Base-by-base conservation (phyloP, 1,140 invertebrate genomes). In the Lepeophtheirus salmonis region DNA sequence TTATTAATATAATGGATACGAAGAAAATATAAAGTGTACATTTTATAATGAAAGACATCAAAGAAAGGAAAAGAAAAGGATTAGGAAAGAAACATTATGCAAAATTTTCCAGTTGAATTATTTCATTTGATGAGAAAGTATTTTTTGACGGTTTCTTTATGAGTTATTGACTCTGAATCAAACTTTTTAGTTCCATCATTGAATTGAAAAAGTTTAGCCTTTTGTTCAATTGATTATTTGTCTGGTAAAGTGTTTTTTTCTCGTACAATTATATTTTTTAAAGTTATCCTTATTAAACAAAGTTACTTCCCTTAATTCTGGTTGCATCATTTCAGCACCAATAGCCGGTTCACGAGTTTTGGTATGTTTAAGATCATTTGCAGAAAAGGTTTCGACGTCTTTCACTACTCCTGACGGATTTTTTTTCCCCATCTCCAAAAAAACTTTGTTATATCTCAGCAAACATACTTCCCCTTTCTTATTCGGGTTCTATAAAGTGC, bases 111-210 rank as follows among this genome's bases (percentile, higher is more conserved):
- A 60, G 50, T 14, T 21, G 41, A 18, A 61, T 61, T 13, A 18
- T 30, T 18, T 61, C 59, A 16, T 21, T 55, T 1, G 59, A 3
- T 1, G 59, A 50, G 1, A 61, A 18, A 23, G 48, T 53, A 25
- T 61, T 61, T 23, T 61, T 61, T 50, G 18, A 61, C 59, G 25
- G 59, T 61, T 18, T 61, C 59, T 2, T n/a, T 24, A 18, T 56
- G 16, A 20, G 59, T 10, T 6, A 61, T 52, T 6, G 17, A 18
- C 2, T 61, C 49, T 18, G 20, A 16, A 23, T 61, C 50, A 24
- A 61, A 61, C 24, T 50, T 21, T 23, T 61, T 50, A 54, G 54
- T 61, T 16, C 59, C 59, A 21, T 50, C 21, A 18, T 61, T 56
- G 49, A 61, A 50, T 21, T 24, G 18, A 2, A 21, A 22, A 20